Evolutionary conservation across 2,797 vertebrate species (phyloP), one percentile per base, ranked within the genome.

Genomic region (Hippocampus kuda): DNA sequence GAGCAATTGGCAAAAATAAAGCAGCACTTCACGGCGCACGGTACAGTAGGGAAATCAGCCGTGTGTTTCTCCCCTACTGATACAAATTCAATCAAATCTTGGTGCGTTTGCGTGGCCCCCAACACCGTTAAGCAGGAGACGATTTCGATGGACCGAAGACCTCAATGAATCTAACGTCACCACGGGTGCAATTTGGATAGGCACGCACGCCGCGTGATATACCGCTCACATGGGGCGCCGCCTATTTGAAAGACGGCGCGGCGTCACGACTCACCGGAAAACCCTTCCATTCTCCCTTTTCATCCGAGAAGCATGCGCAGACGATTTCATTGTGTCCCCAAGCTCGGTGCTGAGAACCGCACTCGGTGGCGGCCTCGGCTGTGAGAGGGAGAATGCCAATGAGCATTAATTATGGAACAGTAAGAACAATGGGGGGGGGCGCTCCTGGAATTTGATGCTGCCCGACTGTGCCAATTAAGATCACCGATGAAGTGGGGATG

Each of bases 41-140:
- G 53, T 27, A 24, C 66, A 67, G n/a, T 42, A 38, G 51, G 66
- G 66, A 67, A 67, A 67, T 67, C 34, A 67, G 49, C 5, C 15
- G 11, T 10, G 30, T 9, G n/a, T 67, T 16, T 41, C 20, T 38
- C 20, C 16, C 30, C 51, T 54, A 12, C 66, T 44, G 34, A 57
- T 67, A 16, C 38, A 26, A 27, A 41, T 67, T 41, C 66, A 42
- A 67, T 44, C 26, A 53, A 49, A 34, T 53, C 27, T 27, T 4
- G 27, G 27, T 38, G 46, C 48, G 38, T 22, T 66, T 66, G 1
- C 20, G 26, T 11, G 46, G 16, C 20, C 7, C 16, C 49, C 1
- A 38, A 53, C 16, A 20, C 18, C 59, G 38, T 61, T 60, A 20
- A 61, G 30, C 15, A 61, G 59, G 27, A 38, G 16, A 66, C 27